Conservation (phyloP, 2,797 vertebrate species). For the Hybognathus amarus region DNA sequence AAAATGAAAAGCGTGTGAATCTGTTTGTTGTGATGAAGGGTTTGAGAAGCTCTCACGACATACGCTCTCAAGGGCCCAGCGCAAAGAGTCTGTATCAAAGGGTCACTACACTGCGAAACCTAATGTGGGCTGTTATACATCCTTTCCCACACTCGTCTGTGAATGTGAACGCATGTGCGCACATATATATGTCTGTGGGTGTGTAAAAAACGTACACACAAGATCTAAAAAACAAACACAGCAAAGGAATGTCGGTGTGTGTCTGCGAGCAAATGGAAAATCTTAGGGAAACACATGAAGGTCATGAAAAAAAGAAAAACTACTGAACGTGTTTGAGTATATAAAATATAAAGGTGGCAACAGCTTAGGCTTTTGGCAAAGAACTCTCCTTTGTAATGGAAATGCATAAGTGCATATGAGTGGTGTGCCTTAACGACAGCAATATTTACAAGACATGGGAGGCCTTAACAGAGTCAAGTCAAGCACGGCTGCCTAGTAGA, state of each 20-base stretch:
- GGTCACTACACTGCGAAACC: conserved; percentile 33
- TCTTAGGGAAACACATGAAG: neutral
- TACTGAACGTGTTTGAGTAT: neutral
- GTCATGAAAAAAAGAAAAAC: neutral
- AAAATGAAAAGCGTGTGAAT: conserved; percentile 32
- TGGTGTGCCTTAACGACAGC: conserved; percentile 41
- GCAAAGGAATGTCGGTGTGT: conserved; percentile 14
- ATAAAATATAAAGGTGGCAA: conserved; percentile 10
- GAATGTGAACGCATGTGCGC: conserved; percentile 29
- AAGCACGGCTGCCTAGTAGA: conserved; percentile 42
- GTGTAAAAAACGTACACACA: conserved; percentile 33
- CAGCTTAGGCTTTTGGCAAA: conserved; percentile 12
- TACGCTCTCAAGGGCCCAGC: conserved; percentile 31
- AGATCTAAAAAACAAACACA: conserved; percentile 40
- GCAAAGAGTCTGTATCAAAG: conserved; percentile 14
- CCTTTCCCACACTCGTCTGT: conserved; percentile 54
- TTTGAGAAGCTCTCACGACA: conserved; percentile 45
- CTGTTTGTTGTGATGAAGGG: conserved; percentile 24
- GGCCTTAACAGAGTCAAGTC: conserved; percentile 40
- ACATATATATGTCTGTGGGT: conserved; percentile 28
- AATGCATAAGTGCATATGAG: conserved; percentile 39
- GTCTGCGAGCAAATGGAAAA: conserved; percentile 4
- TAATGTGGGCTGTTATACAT: conserved; percentile 29
- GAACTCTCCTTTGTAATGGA: conserved; percentile 57
- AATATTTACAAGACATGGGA: conserved; percentile 57